A percentile compares a stretch with the other conserved stretches of the same genome.
Evolutionary conservation across 1,140 invertebrate genomes (phyloP).

Genomic region (Cepaea nemoralis): DNA sequence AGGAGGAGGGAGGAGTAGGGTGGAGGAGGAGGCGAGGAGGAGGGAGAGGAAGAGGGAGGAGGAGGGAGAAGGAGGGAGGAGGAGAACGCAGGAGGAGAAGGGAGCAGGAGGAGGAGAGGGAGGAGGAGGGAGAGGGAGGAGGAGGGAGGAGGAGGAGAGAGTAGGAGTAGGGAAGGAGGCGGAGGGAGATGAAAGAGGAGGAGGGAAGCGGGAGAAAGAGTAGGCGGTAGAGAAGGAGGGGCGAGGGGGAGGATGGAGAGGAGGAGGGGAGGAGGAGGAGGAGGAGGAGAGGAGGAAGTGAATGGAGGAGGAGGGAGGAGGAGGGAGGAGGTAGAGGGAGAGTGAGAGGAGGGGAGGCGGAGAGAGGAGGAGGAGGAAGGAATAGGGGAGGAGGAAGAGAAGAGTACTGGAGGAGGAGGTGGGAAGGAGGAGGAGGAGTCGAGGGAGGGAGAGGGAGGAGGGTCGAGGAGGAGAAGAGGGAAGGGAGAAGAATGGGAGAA

Average conservation of each 20-base stretch:
- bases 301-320: no score
- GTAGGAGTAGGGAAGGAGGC: no score
- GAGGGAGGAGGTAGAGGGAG: no score
- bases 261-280: not conserved
- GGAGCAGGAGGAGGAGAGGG: not conserved
- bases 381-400: not conserved
- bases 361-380: no score
- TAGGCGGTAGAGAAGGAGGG: not conserved
- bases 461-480: no score
- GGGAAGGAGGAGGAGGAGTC: not conserved
- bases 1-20: no score
- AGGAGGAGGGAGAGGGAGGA: not conserved
- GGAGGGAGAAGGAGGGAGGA: not conserved
- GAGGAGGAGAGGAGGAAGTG: no score
- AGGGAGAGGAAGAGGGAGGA: no score
- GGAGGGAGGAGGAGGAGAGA: not conserved
- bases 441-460: not conserved
- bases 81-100: not conserved
- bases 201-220: not conserved
- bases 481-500: no score
- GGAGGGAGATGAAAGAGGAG: not conserved
- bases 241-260: no score
- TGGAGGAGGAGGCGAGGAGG: no score
- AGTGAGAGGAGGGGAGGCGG: no score
- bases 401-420: not conserved